Base-by-base conservation (phyloP, 2,113 vertebrate species). In the Megaleporinus macrocephalus region DNA sequence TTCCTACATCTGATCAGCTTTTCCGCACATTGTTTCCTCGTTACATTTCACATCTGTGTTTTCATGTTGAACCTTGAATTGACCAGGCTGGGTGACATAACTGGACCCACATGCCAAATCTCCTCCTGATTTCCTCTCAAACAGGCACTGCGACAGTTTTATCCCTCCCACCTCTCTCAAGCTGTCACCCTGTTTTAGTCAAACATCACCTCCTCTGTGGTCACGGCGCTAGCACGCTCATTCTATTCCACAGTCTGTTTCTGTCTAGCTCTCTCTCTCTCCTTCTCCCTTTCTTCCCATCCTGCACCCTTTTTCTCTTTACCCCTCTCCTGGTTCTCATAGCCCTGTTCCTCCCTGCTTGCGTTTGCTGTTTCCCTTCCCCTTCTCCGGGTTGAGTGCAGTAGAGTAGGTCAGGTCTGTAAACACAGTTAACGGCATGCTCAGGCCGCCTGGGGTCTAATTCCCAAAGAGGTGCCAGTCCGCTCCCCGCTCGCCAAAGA, bases 401-500 rank as follows among this genome's bases (percentile, higher is more conserved):
- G 68, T 61, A 82, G 71, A 75, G 29, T 73, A 72, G 83, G 81
- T 36, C 72, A 76, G 71, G 47, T 84, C 36, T 74, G 68, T 81
- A 83, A 81, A 83, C 78, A 80, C 78, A 63, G 72, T 65, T 81
- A 70, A 84, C 81, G 73, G 20, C 68, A 53, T 66, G 41, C 47
- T 81, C 74, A 70, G 83, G 68, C 81, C 80, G 76, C 47, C 74
- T 73, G 71, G 66, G 51, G 75, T 81, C 81, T 87, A 65, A 79
- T 78, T 82, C 63, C 55, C 75, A 82, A 85, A 83, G 76, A 77
- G 76, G 79, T 85, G 73, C 76, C 80, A 80, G 55, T 85, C 75
- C 51, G 74, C 68, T 83, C 75, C 75, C 75, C 55, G 80, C 62
- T 74, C 51, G 33, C 73, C 66, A 72, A 83, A 82, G 78, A 78